Conservation (phyloP, 1,140 invertebrate species). For the Yoshiicerus persimilis region DNA sequence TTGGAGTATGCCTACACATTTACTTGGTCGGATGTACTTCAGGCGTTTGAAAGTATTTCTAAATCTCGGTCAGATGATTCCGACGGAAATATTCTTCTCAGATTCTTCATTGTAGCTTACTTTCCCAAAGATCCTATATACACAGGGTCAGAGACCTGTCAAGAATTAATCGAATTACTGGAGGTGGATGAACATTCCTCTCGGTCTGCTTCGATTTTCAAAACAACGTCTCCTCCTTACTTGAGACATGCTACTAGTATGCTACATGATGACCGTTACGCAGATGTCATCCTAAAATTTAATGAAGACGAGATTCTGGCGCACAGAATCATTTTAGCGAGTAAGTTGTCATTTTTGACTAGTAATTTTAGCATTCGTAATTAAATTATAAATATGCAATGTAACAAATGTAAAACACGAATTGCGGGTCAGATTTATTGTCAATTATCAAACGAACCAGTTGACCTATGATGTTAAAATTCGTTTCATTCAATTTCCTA, state of each 20-base stretch:
- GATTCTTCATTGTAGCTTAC: constrained; percentile 34
- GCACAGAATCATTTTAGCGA: constrained; percentile 38
- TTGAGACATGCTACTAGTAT: constrained; percentile 34
- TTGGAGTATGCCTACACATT: constrained; percentile 32
- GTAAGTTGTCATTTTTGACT: constrained; percentile 16
- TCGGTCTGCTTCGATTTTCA: background rate
- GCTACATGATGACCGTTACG: constrained; percentile 33
- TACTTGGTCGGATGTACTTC: constrained; percentile 23
- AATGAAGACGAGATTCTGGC: constrained; percentile 7
- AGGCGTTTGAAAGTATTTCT: background rate
- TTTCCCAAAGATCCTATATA: constrained; percentile 34
- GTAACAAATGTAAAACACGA: no score
- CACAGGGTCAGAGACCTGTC: background rate
- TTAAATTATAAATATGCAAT: no score
- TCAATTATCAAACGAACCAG: no score
- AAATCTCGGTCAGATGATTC: background rate
- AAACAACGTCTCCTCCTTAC: constrained; percentile 22
- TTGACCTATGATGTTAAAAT: no score
- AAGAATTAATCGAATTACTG: background rate
- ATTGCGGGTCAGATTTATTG: no score
- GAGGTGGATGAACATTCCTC: background rate
- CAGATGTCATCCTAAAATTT: constrained; percentile 28
- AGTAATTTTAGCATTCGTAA: no score
- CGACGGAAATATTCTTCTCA: background rate
- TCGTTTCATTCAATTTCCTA: no score